Base-by-base conservation (phyloP, 2,888 invertebrate species). In the Meghimatium bilineatum region DNA sequence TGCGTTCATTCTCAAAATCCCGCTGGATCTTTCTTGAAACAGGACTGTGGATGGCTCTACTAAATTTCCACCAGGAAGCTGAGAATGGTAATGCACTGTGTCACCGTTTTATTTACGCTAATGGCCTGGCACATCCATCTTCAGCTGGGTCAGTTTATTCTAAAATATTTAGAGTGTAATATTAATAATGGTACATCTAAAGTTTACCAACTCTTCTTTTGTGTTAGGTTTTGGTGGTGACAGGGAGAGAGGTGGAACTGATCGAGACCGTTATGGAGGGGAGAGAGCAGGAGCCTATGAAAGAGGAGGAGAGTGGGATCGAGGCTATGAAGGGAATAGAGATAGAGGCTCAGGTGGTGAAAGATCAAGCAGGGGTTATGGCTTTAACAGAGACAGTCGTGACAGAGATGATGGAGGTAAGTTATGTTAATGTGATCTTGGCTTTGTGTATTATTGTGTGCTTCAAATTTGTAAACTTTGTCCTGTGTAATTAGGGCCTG, bases 191-290 rank as follows among this genome's bases (percentile, higher is more conserved):
- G n/a, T n/a, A n/a, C n/a, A n/a, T n/a, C 49, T 49, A 49, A 49
- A 49, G 49, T 17, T 49, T 49, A 17, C 17, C 49, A 49, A n/a
- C n/a, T n/a, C n/a, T n/a, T n/a, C n/a, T 8, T 49, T 63, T n/a
- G 26, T 63, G n/a, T 63, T 38, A 69, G 83, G 60, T 32, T 72
- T 76, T 81, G 80, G 80, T 26, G 83, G 79, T 69, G 86, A 82
- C 29, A 67, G 88, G 49, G 88, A 87, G 69, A 66, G 84, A 63
- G 82, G 84, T 78, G 90, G 90, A 85, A 90, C 66, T 23, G 82
- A 82, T 49, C 29, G 76, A n/a, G 82, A 76, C 49, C 38, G 85
- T 32, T 67, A 77, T 69, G 80, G 85, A 66, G 86, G 86, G 0
- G 80, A 71, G 34, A 82, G 67, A 67, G 44, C 6, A 17, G 34